A percentile compares a stretch with the other conserved stretches of the same genome.
These are phyloP conservation scores for Sympetrum striolatum DNA, from an alignment of 2,888 invertebrate genomes.

Conservation along the genomic window DNA sequence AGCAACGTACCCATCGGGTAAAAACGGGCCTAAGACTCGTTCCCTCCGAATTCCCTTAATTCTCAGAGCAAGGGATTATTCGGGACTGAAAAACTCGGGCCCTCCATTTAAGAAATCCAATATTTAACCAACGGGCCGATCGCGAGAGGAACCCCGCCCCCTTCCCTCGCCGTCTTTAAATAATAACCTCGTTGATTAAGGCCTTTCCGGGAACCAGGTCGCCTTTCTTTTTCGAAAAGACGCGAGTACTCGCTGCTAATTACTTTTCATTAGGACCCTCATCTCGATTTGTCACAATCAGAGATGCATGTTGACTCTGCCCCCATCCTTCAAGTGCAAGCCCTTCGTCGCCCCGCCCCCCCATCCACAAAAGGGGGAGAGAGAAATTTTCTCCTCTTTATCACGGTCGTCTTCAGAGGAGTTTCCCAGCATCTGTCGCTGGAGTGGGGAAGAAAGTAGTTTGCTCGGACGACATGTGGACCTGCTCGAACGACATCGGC, in stretches of 20 bases:
- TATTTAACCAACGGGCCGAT: neutral
- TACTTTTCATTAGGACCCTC: neutral
- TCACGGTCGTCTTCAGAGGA: neutral
- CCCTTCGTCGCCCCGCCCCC: neutral
- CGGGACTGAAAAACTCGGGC: neutral
- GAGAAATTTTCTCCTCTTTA: neutral
- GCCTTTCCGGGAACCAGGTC: neutral
- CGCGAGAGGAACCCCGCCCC: neutral
- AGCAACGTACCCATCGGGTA: neutral
- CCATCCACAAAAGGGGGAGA: neutral
- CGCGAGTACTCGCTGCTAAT: neutral
- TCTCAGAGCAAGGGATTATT: neutral
- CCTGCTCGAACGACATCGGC: neutral
- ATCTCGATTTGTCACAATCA: neutral
- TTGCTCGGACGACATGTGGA: neutral
- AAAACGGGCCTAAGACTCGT: neutral
- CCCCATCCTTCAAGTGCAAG: neutral
- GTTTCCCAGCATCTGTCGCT: neutral
- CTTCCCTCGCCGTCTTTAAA: neutral
- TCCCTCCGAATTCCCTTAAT: neutral
- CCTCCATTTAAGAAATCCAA: neutral
- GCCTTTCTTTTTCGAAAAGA: neutral
- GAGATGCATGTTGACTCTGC: neutral
- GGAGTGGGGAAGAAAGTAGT: neutral
- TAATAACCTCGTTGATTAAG: neutral